phyloP scores from a whole-genome alignment of 2,888 invertebrate genomes.

The Cosmorhoe ocellata region DNA sequence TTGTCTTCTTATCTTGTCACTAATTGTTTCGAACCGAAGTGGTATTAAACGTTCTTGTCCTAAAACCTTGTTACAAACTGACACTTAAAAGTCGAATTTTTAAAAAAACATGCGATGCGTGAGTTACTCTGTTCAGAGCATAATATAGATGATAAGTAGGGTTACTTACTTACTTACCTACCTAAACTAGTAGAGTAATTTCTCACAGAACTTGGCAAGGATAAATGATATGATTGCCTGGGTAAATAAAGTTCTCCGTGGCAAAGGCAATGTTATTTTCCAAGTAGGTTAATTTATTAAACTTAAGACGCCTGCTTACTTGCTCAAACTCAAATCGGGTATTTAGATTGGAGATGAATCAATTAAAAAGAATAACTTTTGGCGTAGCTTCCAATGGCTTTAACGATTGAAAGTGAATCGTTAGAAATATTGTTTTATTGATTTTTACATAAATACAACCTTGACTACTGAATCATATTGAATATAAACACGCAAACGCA shows the following conservation, averaged over 20 bases:
- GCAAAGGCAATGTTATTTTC: constrained; percentile 28
- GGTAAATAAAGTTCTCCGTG: constrained; percentile 29
- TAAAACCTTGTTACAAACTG: not conserved
- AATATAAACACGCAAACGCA: too few relatives aligned
- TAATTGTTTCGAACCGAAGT: too few relatives aligned
- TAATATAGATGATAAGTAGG: too few relatives aligned
- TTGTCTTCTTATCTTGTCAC: not conserved
- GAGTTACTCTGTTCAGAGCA: constrained; percentile 12
- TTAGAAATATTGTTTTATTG: too few relatives aligned
- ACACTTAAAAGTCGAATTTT: too few relatives aligned
- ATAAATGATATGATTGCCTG: constrained; percentile 34
- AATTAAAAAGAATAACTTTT: constrained; percentile 14
- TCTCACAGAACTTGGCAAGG: constrained; percentile 29
- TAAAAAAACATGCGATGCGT: not conserved
- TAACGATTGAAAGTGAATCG: too few relatives aligned
- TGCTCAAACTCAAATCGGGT: constrained; percentile 16
- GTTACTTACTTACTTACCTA: too few relatives aligned
- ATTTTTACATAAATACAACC: too few relatives aligned
- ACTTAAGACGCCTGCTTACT: constrained; percentile 34
- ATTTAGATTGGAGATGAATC: constrained; percentile 10
- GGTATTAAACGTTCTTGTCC: too few relatives aligned
- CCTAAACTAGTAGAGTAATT: constrained; percentile 31
- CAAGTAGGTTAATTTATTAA: constrained; percentile 35
- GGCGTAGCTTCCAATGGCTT: not conserved
- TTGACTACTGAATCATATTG: too few relatives aligned